A percentile compares a stretch with the other conserved stretches of the same genome.
phyloP scores from a whole-genome alignment of 2,113 vertebrate genomes.

The Lathamus discolor region DNA sequence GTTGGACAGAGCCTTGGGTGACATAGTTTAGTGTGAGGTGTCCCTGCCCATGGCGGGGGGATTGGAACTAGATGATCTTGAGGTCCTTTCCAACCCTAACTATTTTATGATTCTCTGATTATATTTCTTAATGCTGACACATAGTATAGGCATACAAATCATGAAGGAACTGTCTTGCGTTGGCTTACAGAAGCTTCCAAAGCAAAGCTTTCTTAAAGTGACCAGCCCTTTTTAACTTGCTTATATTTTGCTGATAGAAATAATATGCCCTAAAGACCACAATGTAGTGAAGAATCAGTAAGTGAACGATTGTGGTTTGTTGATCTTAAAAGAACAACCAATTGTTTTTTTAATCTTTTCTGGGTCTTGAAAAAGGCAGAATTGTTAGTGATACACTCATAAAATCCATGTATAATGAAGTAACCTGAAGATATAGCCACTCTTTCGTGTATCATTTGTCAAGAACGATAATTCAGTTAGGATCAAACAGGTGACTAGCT shows the following conservation, averaged over 20 bases:
- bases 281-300: not conserved
- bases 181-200: not conserved
- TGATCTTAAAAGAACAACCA: not conserved
- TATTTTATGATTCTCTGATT: not conserved
- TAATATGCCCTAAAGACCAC: not conserved
- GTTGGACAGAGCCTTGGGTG: no score
- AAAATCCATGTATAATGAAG: not conserved
- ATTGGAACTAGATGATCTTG: no score
- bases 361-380: not conserved
- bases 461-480: conserved; percentile 11
- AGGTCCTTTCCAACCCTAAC: no score
- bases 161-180: not conserved
- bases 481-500: not conserved
- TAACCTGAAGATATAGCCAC: not conserved
- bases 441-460: not conserved
- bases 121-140: not conserved
- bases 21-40: no score
- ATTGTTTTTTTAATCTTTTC: not conserved
- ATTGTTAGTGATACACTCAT: not conserved
- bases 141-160: not conserved
- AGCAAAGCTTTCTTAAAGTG: not conserved
- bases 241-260: not conserved
- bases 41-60: no score
- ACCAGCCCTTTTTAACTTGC: not conserved
- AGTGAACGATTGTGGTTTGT: not conserved